Base-by-base conservation (phyloP, 2,113 vertebrate species). In the Brachirus orientalis region DNA sequence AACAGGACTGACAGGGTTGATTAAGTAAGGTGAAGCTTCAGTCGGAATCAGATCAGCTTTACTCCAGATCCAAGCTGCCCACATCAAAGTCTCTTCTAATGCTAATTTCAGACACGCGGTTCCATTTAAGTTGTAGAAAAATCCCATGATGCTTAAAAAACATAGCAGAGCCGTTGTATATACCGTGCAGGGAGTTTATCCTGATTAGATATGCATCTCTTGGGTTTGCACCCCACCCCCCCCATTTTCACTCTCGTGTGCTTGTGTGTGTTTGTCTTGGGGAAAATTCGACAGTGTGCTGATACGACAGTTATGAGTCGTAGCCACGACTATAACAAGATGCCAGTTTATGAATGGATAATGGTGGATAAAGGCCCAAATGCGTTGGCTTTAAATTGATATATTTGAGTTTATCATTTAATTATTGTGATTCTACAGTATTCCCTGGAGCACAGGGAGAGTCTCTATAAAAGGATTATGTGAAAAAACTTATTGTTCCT, bases 11-110 rank as follows among this genome's bases (percentile, higher is more conserved):
- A 22, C 33, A 57, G 7, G 33, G 44, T 40, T 77, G 51, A 72
- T 67, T 67, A 69, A 72, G 47, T 45, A 55, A 46, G 9, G 28
- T 18, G 38, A 66, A 16, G 44, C 44, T 74, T 82, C 48, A 82
- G 40, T 79, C 73, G 72, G 38, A 57, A 65, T 10, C 20, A 36
- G 53, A 69, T 74, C 58, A 58, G 57, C 55, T 43, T 75, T 46
- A 65, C 35, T 66, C 54, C 43, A 71, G 51, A 72, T 61, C 45
- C 22, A 57, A 53, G 46, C 17, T 1, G 12, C 16, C 35, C 65
- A 65, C 67, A 76, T 77, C 58, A 83, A 73, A 82, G 65, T 66
- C 20, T 74, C 62, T 67, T 77, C 51, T 56, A 17, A 14, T 69
- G 4, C 63, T 72, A 56, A 75, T 80, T 81, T 69, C 6, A 57